Evolutionary conservation across 1,140 invertebrate genomes (phyloP), one percentile per base, ranked within the genome.

Genomic region (Heterodera schachtii): DNA sequence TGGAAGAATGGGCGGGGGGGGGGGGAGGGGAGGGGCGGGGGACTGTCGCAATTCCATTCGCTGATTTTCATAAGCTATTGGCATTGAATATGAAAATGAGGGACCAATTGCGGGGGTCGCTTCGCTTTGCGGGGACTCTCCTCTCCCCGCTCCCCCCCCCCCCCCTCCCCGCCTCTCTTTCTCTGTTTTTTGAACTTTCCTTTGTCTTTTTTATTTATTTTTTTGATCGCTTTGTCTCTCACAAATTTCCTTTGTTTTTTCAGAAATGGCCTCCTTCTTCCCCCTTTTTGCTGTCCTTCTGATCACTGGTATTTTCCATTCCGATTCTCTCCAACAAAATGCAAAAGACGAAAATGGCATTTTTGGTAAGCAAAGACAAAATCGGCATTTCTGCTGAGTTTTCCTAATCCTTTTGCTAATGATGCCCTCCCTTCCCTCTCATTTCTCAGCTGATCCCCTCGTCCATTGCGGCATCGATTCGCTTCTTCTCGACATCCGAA

Each of bases 401-500:
- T 52, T 52, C 9, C 16, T 52, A 11, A 2, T 13, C 13, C 57
- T 19, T 64, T 64, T 64, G 52, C 16, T 16, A 16, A 16, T 8
- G 52, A 52, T 16, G 9, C 9, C 8, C 41, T 11, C 67, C 8
- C 41, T 70, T 70, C 9, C n/a, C 67, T 70, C 19, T 69, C n/a
- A 7, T 77, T 46, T 43, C 46, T 81, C 21, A 85, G 84, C 31
- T 16, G 84, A 85, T 43, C 84, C 84, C 66, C 70, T 71, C 11
- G 85, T 85, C 13, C 71, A 73, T 8, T 85, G 84, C 73, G 83
- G 83, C 69, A 66, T 69, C 41, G 69, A 78, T 64, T 84, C 83
- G 9, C 41, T 84, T 13, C 76, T 74, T 52, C 49, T 83, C 2
- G 76, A 83, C 64, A 52, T 90, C 66, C 75, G 83, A 70, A 88